Conservation (phyloP, 2,888 invertebrate genomes). For the Amphipoea oculea region DNA sequence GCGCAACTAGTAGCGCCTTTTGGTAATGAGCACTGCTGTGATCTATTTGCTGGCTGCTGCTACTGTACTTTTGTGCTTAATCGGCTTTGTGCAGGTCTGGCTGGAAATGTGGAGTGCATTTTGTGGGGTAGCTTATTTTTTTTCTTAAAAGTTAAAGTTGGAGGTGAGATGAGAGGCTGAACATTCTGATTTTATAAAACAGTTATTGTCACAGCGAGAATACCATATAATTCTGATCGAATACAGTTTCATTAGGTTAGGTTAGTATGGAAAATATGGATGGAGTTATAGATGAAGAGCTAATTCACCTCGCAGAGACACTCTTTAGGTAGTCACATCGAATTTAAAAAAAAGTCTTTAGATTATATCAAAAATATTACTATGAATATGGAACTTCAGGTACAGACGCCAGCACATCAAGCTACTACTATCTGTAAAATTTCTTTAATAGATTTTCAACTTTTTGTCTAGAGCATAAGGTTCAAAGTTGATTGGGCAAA, state of each 20-base stretch:
- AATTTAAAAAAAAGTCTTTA: too few relatives aligned
- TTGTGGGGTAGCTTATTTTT: not conserved
- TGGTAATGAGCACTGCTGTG: slow-evolving; percentile 80
- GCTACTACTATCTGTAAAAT: too few relatives aligned
- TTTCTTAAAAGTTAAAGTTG: not conserved
- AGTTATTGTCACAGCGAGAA: not conserved
- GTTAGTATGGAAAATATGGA: not conserved
- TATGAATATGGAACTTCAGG: not conserved
- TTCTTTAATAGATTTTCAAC: too few relatives aligned
- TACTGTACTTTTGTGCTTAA: slow-evolving; percentile 62
- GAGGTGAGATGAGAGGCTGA: not conserved
- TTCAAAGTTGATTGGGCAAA: too few relatives aligned
- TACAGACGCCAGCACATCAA: too few relatives aligned
- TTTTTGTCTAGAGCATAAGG: too few relatives aligned
- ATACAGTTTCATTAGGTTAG: not conserved
- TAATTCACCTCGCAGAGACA: not conserved
- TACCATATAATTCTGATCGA: not conserved
- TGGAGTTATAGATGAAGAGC: not conserved
- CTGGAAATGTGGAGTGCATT: slow-evolving; percentile 26
- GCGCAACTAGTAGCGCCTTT: slow-evolving; percentile 71
- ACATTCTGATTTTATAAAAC: not conserved
- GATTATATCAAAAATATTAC: not conserved
- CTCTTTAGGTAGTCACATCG: not conserved
- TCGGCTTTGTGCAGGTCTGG: slow-evolving; percentile 37
- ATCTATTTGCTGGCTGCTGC: slow-evolving; percentile 67